phyloP scores from a whole-genome alignment of 2,797 vertebrate species.

The Hoplostethus atlanticus region DNA sequence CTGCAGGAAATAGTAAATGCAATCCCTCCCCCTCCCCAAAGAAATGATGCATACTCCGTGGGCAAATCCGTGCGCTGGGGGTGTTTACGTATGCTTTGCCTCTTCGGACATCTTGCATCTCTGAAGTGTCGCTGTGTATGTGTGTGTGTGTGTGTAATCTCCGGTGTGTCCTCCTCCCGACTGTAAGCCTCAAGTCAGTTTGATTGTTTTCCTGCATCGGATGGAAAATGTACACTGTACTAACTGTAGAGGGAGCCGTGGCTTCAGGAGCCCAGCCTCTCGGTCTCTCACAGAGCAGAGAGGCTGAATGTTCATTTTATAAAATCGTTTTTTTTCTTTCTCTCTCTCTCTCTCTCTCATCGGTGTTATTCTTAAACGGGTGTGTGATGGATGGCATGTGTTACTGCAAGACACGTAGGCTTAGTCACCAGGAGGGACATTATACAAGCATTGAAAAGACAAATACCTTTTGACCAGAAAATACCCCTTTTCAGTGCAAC shows the following conservation, averaged over 20 bases:
- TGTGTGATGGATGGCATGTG: not conserved
- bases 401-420: not conserved
- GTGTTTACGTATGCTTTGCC: conserved; percentile 4
- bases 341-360: not conserved
- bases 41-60: conserved; percentile 24
- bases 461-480: not conserved
- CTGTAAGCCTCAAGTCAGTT: conserved; percentile 57
- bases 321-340: not conserved
- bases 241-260: conserved; percentile 84
- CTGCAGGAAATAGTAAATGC: conserved; percentile 38
- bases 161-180: conserved; percentile 67
- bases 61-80: not conserved
- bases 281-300: conserved; percentile 3
- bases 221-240: conserved; percentile 70
- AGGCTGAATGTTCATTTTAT: conserved; percentile 29
- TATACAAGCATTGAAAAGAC: conserved; percentile 1
- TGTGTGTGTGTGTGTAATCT: conserved; percentile 30
- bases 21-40: not conserved
- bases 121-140: not conserved
- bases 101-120: conserved; percentile 31
- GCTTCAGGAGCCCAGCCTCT: conserved; percentile 59
- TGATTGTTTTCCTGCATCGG: conserved; percentile 71
- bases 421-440: not conserved
- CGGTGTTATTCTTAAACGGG: conserved; percentile 10
- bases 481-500: not conserved